Percentiles rank a stretch among this genome's conserved stretches.
Evolutionary conservation across 2,797 vertebrate genomes (phyloP).

Genomic region (Clarias fuscus): DNA sequence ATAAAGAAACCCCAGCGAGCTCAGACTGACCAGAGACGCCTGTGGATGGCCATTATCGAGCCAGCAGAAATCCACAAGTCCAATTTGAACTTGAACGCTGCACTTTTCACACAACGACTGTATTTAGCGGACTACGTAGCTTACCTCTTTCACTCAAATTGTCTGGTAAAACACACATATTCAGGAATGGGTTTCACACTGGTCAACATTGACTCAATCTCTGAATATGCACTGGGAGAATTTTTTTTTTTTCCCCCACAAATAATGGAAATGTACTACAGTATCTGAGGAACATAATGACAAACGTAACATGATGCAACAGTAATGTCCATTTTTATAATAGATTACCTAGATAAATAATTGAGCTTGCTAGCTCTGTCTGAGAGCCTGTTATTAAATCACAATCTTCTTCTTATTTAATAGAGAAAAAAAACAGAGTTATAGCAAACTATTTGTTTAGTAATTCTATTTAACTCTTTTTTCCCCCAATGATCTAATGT

Average conservation of each 20-base stretch:
- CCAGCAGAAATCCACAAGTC: conserved; percentile 10
- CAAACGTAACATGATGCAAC: not conserved
- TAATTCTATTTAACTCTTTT: not conserved
- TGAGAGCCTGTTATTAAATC: not conserved
- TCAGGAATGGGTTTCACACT: not conserved
- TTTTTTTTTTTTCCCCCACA: not conserved
- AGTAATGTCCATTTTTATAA: not conserved
- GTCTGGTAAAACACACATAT: not conserved
- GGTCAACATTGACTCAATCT: not conserved
- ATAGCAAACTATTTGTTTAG: not conserved
- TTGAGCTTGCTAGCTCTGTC: not conserved
- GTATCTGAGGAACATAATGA: not conserved
- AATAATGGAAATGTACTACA: not conserved
- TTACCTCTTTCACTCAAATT: not conserved
- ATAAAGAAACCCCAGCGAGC: not conserved
- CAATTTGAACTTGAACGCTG: not conserved
- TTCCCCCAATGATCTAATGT: too few relatives aligned
- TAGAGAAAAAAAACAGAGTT: not conserved
- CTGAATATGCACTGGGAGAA: not conserved
- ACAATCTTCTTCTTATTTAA: not conserved
- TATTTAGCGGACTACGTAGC: not conserved
- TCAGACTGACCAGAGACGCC: conserved; percentile 7
- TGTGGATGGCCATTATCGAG: not conserved
- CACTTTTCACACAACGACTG: conserved; percentile 7
- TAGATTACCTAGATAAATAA: not conserved